These are phyloP conservation scores for Gulo gulo DNA, from an alignment of 2,113 vertebrate genomes.

Conservation along the genomic window DNA sequence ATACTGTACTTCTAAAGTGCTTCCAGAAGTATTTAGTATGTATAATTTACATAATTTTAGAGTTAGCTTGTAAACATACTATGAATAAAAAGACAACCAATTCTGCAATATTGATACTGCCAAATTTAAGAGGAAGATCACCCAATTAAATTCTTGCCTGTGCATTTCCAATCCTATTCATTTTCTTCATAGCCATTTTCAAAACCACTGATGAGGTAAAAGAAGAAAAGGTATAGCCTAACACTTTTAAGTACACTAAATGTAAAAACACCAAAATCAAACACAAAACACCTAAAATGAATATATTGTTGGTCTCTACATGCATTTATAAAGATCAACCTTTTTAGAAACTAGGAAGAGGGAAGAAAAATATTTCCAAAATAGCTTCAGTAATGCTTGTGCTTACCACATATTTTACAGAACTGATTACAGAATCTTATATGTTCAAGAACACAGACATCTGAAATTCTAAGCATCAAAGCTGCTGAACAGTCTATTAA, in stretches of 20 bases:
- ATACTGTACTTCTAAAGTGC: background rate
- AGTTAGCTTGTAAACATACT: background rate
- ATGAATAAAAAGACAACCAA: background rate
- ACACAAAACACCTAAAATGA: background rate
- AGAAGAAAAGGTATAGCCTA: slow-evolving; percentile 67
- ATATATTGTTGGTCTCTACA: background rate
- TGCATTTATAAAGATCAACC: background rate
- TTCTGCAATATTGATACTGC: background rate
- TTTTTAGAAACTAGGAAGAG: background rate
- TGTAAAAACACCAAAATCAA: background rate
- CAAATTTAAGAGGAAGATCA: background rate
- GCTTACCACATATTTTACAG: background rate
- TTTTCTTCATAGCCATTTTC: slow-evolving; percentile 57
- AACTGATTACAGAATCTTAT: background rate
- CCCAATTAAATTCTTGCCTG: slow-evolving; percentile 67
- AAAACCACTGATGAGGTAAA: slow-evolving; percentile 57
- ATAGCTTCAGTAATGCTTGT: background rate
- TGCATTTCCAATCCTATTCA: slow-evolving; percentile 64
- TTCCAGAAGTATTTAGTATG: background rate
- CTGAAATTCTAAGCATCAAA: slow-evolving; percentile 25
- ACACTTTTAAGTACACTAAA: background rate
- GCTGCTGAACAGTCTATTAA: background rate
- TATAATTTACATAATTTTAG: background rate
- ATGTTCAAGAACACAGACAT: background rate
- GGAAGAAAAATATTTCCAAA: background rate